Base-by-base conservation (phyloP, 2,113 vertebrate species). In the Brachypteracias leptosomus region DNA sequence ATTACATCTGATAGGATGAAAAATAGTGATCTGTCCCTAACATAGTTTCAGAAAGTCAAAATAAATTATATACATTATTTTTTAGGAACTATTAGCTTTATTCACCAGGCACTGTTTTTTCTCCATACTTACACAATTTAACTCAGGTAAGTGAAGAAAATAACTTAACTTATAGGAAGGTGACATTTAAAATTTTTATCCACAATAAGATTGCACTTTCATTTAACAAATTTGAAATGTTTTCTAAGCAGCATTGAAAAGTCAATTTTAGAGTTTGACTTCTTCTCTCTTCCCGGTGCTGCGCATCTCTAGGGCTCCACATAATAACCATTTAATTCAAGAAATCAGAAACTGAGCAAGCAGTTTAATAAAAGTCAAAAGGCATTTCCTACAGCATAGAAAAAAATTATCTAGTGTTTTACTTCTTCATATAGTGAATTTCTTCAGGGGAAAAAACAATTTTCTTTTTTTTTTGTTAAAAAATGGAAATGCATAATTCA, bases 361-460 rank as follows among this genome's bases (percentile, higher is more conserved):
- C 20, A 75, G 52, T 81, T 90, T 85, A 92, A 52, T 89, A 89
- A 78, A 95, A 90, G 47, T 89, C 68, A 95, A 65, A 96, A 92
- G 40, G 19, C 54, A 81, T 90, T 94, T 95, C 28, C 63, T 95
- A 88, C 70, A 87, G 47, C 25, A 72, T 7, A 61, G 67, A 81
- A 83, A 59, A 78, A 86, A 91, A 90, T 86, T 67, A 61, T 84
- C 29, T 74, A 51, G 22, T 84, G 36, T 80, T 96, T 93, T 93
- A 74, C 16, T 88, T 67, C 70, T 94, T 92, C 66, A 51, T 66
- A n/a, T 25, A 59, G 29, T 72, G 42, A 58, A 82, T 95, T 89
- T 91, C 54, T 79, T 82, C 18, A 66, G 57, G 46, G n/a, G 33
- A 68, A 88, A 90, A 91, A 72, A 40, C 3, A n/a, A 44, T 61